Evolutionary conservation across 1,140 invertebrate genomes (phyloP).

Genomic region (Andricus grossulariae): DNA sequence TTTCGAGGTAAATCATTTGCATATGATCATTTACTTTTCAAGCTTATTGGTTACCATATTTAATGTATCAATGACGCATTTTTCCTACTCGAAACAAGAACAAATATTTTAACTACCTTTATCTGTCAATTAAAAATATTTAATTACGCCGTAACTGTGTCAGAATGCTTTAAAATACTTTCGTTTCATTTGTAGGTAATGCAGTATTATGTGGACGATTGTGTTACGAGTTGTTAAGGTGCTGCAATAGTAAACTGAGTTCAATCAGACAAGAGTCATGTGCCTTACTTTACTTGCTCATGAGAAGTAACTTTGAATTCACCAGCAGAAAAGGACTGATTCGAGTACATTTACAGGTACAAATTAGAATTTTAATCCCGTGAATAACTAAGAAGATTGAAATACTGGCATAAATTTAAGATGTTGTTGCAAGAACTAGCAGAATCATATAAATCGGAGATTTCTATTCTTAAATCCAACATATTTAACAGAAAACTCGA

Average conservation of each 20-base stretch:
- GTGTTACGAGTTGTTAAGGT: conserved; percentile 87
- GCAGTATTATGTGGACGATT: conserved; percentile 89
- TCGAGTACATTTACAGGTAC: conserved; percentile 88
- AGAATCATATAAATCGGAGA: too few species aligned
- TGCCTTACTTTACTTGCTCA: conserved; percentile 91
- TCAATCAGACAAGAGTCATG: conserved; percentile 91
- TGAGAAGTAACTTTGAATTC: conserved; percentile 95
- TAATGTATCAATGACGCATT: too few species aligned
- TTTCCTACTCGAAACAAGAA: too few species aligned
- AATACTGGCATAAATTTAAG: background rate
- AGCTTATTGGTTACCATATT: too few species aligned
- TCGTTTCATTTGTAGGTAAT: conserved; percentile 78
- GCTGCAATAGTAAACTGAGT: conserved; percentile 87
- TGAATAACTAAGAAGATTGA: background rate
- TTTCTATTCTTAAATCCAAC: too few species aligned
- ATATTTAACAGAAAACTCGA: too few species aligned
- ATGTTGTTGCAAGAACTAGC: too few species aligned
- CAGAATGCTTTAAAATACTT: too few species aligned
- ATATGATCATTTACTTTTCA: background rate
- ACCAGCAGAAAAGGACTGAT: conserved; percentile 88
- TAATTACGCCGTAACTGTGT: too few species aligned
- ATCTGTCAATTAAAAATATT: too few species aligned
- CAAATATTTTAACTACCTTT: too few species aligned
- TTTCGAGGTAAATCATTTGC: conserved; percentile 82
- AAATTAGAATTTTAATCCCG: background rate